Base-by-base conservation (phyloP, 2,113 vertebrate genomes). In the Ophiodon elongatus region DNA sequence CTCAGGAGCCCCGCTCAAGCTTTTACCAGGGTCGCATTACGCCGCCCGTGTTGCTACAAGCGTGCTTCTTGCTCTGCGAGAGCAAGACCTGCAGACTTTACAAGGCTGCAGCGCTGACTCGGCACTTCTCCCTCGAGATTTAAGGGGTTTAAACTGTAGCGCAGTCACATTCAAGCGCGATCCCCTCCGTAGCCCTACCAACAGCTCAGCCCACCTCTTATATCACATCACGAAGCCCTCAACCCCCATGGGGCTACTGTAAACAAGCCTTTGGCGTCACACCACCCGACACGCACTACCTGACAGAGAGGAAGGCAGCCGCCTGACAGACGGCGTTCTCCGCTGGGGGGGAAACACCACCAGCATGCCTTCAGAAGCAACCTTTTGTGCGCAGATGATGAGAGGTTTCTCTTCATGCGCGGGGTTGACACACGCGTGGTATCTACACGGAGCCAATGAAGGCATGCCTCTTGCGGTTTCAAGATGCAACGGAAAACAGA, bases 201-300 rank as follows among this genome's bases (percentile, higher is more conserved):
- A 87, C 65, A 79, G 71, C 88, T 87, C 83, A 83, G 72, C 50
- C 50, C 6, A 13, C 19, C 62, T 87, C 75, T 64, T 66, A 72
- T 79, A 88, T 83, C 76, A 82, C 57, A 63, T 80, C 74, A 80
- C 21, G n/a, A 14, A 14, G 0, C 67, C 15, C 57, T 72, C 86
- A 59, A 4, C 63, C 77, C 88, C 86, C 57, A 79, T 2, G 67
- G 66, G 79, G 70, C 15, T 8, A 73, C 45, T 83, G 88, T 88
- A 93, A 91, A 91, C 88, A 91, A 85, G 81, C 85, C 80, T 76
- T 54, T 45, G 59, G 85, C 80, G 17, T 82, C 76, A 67, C 70
- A 66, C 66, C 79, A 79, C 66, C 78, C 57, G 63, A 79, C 52
- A 35, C 23, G 4, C 23, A 70, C 85, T 79, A 73, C 60, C 60